Evolutionary conservation across 2,113 vertebrate species (phyloP).

Genomic region (Mixornis gularis): DNA sequence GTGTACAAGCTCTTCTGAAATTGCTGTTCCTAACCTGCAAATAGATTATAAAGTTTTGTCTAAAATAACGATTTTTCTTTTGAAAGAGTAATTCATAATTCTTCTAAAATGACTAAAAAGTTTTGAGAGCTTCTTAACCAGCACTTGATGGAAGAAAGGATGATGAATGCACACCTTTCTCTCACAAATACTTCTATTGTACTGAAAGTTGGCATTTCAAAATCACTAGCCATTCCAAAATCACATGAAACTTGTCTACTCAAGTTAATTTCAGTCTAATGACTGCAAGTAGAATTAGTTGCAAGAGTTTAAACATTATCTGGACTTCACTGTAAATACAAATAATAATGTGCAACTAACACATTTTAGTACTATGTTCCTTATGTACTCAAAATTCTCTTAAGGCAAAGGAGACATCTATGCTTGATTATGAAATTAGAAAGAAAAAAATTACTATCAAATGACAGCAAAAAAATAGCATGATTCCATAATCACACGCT

Average conservation of each 20-base stretch:
- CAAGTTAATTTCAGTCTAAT: neutral
- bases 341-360: neutral
- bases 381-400: neutral
- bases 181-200: neutral
- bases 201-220: neutral
- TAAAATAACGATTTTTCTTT: neutral
- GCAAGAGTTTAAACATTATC: neutral
- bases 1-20: constrained; percentile 20
- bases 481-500: neutral
- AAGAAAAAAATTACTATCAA: neutral
- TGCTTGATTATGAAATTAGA: neutral
- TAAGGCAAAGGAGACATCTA: neutral
- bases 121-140: neutral
- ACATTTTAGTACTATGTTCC: neutral
- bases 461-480: neutral
- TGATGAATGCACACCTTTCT: neutral
- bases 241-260: neutral
- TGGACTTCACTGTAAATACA: neutral
- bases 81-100: neutral
- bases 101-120: neutral
- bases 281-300: neutral
- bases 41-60: constrained; percentile 3
- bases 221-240: neutral
- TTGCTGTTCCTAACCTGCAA: neutral
- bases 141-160: neutral